phyloP scores from a whole-genome alignment of 2,888 invertebrate genomes.

The Stenichneumon culpator region DNA sequence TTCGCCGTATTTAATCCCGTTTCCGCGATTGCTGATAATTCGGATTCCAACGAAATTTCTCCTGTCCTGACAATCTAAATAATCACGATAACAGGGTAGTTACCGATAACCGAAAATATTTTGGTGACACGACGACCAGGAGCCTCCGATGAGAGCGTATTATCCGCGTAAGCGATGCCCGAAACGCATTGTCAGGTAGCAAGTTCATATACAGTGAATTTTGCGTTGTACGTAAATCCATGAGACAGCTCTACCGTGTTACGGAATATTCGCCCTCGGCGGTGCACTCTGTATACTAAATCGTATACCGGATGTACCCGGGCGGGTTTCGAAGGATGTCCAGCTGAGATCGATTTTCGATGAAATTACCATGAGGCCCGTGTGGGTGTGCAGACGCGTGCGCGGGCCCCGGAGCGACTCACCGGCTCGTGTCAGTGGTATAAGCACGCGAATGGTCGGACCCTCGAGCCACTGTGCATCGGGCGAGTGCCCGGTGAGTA shows the following conservation, averaged over 20 bases:
- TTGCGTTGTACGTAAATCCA: slow-evolving; percentile 9
- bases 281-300: slow-evolving; percentile 19
- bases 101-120: neutral
- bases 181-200: slow-evolving; percentile 29
- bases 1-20: neutral
- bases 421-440: slow-evolving; percentile 43
- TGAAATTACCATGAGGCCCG: slow-evolving; percentile 79
- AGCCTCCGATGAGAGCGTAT: slow-evolving; percentile 56
- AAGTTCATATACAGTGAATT: slow-evolving; percentile 25
- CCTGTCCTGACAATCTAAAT: neutral
- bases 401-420: slow-evolving; percentile 21
- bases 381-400: slow-evolving; percentile 61
- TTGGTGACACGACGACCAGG: neutral
- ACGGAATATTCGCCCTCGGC: slow-evolving; percentile 68
- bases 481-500: neutral
- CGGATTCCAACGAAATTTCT: neutral
- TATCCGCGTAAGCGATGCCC: slow-evolving; percentile 63
- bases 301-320: slow-evolving; percentile 51
- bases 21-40: neutral
- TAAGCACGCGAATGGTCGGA: slow-evolving; percentile 50
- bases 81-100: neutral
- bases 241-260: slow-evolving; percentile 56
- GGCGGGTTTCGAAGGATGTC: slow-evolving; percentile 52
- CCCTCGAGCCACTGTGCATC: slow-evolving; percentile 22
- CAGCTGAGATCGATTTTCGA: slow-evolving; percentile 77